Evolutionary conservation across 2,888 invertebrate genomes (phyloP).

Genomic region (Harpalus rufipes): DNA sequence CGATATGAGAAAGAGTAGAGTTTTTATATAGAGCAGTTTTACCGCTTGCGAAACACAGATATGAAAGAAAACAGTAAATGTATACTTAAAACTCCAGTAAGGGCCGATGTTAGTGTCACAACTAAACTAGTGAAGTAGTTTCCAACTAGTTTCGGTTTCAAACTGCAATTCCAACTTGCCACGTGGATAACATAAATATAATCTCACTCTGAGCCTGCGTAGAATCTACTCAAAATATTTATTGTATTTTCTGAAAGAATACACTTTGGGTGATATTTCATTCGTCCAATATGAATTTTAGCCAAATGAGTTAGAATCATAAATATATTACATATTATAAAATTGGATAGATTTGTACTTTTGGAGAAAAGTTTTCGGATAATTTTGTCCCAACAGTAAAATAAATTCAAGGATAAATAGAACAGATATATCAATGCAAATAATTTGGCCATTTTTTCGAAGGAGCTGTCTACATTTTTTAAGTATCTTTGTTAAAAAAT

Average conservation of each 20-base stretch:
- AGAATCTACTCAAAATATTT: conserved; percentile 3
- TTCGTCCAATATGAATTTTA: background rate
- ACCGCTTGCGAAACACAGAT: conserved; percentile 59
- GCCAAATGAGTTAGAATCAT: background rate
- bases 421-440: too few relatives aligned
- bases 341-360: too few relatives aligned
- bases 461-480: too few relatives aligned
- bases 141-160: conserved; percentile 31
- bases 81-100: conserved; percentile 62
- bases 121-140: conserved; percentile 63
- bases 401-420: too few relatives aligned
- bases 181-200: conserved; percentile 59
- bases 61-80: conserved; percentile 66
- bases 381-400: too few relatives aligned
- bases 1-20: conserved; percentile 57
- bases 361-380: too few relatives aligned
- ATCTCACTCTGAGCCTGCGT: background rate
- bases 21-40: conserved; percentile 60
- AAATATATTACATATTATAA: background rate
- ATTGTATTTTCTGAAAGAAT: conserved; percentile 2
- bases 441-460: too few relatives aligned
- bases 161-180: conserved; percentile 60
- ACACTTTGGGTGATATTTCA: conserved; percentile 28
- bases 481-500: too few relatives aligned
- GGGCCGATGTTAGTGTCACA: conserved; percentile 48